Evolutionary conservation across 2,888 invertebrate species (phyloP).

Genomic region (Heliconius hortense): DNA sequence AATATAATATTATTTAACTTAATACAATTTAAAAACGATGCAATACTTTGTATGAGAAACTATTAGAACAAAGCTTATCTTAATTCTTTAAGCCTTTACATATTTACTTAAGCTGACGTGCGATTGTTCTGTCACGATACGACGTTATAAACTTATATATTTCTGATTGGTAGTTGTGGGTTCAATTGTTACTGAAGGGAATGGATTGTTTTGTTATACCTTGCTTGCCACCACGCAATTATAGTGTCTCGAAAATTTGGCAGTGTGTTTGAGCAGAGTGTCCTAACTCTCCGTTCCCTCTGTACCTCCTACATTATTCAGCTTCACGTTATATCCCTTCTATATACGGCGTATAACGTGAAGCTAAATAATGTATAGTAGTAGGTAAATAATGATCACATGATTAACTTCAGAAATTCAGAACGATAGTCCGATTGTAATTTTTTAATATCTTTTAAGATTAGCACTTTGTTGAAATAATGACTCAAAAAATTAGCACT

Average conservation of each 20-base stretch:
- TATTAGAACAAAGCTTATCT: not conserved
- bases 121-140: not conserved
- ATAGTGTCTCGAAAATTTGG: too few species aligned
- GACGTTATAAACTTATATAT: not conserved
- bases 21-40: not conserved
- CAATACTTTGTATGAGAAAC: not conserved
- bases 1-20: too few species aligned
- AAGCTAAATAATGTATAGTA: not conserved
- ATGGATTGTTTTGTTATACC: too few species aligned
- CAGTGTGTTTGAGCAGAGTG: too few species aligned
- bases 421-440: not conserved
- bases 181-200: too few species aligned
- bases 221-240: too few species aligned
- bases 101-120: not conserved
- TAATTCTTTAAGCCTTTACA: conserved; percentile 1
- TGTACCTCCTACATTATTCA: too few species aligned
- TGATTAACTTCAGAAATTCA: not conserved
- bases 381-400: not conserved
- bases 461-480: not conserved
- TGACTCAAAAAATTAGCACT: not conserved
- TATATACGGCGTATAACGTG: not conserved
- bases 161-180: too few species aligned
- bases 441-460: not conserved
- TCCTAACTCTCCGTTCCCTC: too few species aligned
- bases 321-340: too few species aligned